Percentiles rank a stretch among this genome's conserved stretches.
Evolutionary conservation across 1,140 invertebrate genomes (phyloP).

Genomic region (Panagrolaimus sp.): DNA sequence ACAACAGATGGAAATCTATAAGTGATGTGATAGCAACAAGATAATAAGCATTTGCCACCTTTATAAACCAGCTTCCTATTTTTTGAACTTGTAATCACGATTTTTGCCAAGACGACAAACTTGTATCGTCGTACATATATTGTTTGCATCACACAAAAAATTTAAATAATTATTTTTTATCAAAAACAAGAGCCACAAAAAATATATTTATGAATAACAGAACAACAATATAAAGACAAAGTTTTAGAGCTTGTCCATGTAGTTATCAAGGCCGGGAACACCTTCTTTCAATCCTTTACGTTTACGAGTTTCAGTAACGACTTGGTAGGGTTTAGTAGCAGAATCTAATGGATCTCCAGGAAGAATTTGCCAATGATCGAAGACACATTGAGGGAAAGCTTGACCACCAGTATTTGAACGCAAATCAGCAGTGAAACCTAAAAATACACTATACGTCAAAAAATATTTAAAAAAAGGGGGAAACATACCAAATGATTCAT

Average conservation of each 20-base stretch:
- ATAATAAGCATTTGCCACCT: too few species aligned
- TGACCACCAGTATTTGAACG: slow-evolving; percentile 97
- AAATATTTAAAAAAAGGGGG: slow-evolving; percentile 16
- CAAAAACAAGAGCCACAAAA: too few species aligned
- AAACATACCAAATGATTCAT: slow-evolving; percentile 85
- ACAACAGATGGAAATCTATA: too few species aligned
- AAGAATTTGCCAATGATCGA: slow-evolving; percentile 98
- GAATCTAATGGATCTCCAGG: slow-evolving; percentile 80
- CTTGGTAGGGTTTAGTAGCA: slow-evolving; percentile 66
- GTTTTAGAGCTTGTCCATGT: slow-evolving; percentile 68
- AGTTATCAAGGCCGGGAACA: slow-evolving; percentile 81
- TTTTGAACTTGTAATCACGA: too few species aligned
- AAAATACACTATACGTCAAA: slow-evolving; percentile 19
- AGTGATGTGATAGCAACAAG: too few species aligned
- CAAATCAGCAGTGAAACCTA: slow-evolving; percentile 90
- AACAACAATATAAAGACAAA: not conserved
- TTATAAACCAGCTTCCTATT: too few species aligned
- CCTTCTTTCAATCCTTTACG: slow-evolving; percentile 98
- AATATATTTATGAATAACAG: too few species aligned
- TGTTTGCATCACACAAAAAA: too few species aligned
- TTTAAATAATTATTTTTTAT: too few species aligned
- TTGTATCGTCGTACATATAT: too few species aligned
- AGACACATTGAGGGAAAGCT: slow-evolving; percentile 99
- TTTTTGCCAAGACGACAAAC: too few species aligned
- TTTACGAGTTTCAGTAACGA: slow-evolving; percentile 91